These are phyloP conservation scores for Tenodera sinensis DNA, from an alignment of 2,888 invertebrate genomes.

Conservation along the genomic window DNA sequence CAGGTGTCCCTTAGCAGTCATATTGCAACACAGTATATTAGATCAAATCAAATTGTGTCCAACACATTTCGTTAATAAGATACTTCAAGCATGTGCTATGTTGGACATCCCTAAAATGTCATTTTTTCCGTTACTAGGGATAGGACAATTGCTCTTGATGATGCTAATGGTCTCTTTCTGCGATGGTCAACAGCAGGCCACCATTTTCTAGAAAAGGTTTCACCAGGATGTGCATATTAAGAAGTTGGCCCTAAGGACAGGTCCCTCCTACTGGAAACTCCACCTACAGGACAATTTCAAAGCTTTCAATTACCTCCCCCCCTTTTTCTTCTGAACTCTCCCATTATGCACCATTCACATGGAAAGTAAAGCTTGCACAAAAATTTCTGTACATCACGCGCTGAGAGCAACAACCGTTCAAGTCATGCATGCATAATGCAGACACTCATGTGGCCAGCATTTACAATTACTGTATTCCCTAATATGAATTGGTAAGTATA, in stretches of 20 bases:
- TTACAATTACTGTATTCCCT: too few species aligned
- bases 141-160: neutral
- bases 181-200: neutral
- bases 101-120: neutral
- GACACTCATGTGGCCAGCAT: too few species aligned
- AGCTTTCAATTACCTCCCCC: neutral
- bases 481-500: too few species aligned
- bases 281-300: neutral
- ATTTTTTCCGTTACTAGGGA: neutral
- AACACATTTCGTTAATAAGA: too few species aligned
- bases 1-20: too few species aligned
- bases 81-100: too few species aligned
- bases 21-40: too few species aligned
- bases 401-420: neutral
- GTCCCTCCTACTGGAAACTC: neutral
- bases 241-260: neutral
- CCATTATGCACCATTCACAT: neutral
- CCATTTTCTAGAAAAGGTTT: neutral
- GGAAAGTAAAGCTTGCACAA: neutral
- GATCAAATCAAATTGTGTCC: too few species aligned
- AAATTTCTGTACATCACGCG: neutral
- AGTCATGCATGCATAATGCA: neutral
- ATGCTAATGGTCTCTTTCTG: neutral
- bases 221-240: neutral
- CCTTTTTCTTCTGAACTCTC: neutral